Percentiles rank a stretch among this genome's conserved stretches.
phyloP scores from a whole-genome alignment of 30 jellyfish, hydroid and myxozoan genomes.

The Hydractinia echinata region DNA sequence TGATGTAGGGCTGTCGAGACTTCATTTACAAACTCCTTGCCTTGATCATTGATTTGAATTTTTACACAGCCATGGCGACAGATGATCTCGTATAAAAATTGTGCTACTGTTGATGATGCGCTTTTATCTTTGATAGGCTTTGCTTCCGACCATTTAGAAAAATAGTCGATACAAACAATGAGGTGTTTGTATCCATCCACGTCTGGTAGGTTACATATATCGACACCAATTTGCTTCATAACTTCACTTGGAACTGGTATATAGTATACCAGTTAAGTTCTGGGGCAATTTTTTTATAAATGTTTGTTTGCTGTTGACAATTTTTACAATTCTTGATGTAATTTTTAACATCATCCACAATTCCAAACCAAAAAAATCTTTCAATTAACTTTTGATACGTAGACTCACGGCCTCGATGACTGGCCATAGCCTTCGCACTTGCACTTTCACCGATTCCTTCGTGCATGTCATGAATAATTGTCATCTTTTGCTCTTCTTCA shows the following conservation, averaged over 20 bases:
- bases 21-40: conserved; percentile 51
- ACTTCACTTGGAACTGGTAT: neutral
- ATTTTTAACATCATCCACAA: too few relatives aligned
- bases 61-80: conserved; percentile 52
- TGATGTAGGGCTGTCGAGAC: conserved; percentile 24
- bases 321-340: too few relatives aligned
- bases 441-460: too few relatives aligned
- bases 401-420: too few relatives aligned
- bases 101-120: conserved; percentile 48
- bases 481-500: too few relatives aligned
- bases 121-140: conserved; percentile 27
- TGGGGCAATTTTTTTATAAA: conserved; percentile 1
- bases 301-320: conserved; percentile 5
- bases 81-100: conserved; percentile 37
- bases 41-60: conserved; percentile 44
- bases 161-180: conserved; percentile 39
- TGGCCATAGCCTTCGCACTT: too few relatives aligned
- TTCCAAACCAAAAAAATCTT: too few relatives aligned
- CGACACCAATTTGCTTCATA: conserved; percentile 15
- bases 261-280: neutral
- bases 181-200: conserved; percentile 37
- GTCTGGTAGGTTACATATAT: conserved; percentile 6
- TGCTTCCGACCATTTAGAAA: conserved; percentile 65
- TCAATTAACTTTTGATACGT: too few relatives aligned
- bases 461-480: too few relatives aligned